Evolutionary conservation across 2,888 invertebrate genomes (phyloP).

Genomic region (Perizoma flavofasciatum): DNA sequence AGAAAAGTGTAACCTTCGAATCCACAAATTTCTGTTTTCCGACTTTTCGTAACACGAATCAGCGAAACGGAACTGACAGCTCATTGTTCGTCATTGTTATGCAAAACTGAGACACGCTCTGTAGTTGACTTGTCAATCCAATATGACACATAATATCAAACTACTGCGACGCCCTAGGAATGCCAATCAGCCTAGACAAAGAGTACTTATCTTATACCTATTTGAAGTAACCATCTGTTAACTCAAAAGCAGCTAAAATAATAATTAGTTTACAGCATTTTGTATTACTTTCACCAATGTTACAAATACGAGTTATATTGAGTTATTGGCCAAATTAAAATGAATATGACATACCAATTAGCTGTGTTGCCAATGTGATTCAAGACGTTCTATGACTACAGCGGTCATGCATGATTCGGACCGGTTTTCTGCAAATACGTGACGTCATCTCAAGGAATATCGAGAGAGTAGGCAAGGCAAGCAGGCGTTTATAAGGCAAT

Average conservation of each 20-base stretch:
- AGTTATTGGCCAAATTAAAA: conserved; percentile 31
- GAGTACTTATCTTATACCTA: conserved; percentile 35
- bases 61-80: conserved; percentile 48
- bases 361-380: conserved; percentile 59
- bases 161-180: conserved; percentile 46
- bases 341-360: conserved; percentile 47
- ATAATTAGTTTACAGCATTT: too few species aligned
- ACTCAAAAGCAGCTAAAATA: neutral
- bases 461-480: conserved; percentile 38
- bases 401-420: conserved; percentile 69
- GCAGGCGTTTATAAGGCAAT: conserved; percentile 57
- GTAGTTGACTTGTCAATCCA: conserved; percentile 56
- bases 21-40: conserved; percentile 41
- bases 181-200: conserved; percentile 43
- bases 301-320: conserved; percentile 18
- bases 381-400: conserved; percentile 68
- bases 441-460: conserved; percentile 65
- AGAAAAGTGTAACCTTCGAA: conserved; percentile 13
- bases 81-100: conserved; percentile 65
- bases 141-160: conserved; percentile 60
- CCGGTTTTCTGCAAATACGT: conserved; percentile 72
- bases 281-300: neutral
- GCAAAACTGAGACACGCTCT: conserved; percentile 60
- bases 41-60: conserved; percentile 45
- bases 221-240: neutral